phyloP scores from a whole-genome alignment of 1,140 invertebrate species.

The Philotrypesis tridentata region DNA sequence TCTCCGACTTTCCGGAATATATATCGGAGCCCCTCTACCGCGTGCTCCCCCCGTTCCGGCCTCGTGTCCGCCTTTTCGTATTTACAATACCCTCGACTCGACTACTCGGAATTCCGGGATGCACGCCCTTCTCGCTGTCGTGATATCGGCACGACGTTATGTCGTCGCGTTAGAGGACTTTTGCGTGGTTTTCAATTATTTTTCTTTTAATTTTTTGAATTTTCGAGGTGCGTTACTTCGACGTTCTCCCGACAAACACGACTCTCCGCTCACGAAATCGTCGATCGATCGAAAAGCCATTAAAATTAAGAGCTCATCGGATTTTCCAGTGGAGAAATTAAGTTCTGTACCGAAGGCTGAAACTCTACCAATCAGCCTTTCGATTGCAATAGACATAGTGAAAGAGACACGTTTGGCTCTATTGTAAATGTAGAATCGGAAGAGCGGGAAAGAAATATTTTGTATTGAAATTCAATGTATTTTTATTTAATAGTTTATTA shows the following conservation, averaged over 20 bases:
- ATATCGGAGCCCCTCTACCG: background rate
- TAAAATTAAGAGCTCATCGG: slow-evolving; percentile 3
- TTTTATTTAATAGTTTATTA: no score
- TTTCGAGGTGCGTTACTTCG: background rate
- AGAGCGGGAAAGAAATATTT: background rate
- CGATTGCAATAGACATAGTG: background rate
- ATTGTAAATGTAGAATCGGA: background rate
- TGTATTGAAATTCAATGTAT: no score
- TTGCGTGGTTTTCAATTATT: background rate
- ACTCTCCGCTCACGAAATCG: background rate
- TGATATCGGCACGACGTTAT: background rate
- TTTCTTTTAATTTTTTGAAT: background rate
- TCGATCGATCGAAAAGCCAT: background rate
- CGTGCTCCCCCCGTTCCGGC: background rate
- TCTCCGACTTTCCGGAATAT: slow-evolving; percentile 20
- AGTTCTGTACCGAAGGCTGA: background rate
- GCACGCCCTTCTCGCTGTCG: background rate
- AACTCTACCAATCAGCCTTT: background rate
- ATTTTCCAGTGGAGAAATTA: background rate
- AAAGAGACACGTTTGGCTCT: background rate
- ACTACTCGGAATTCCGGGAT: slow-evolving; percentile 14
- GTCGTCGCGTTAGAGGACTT: background rate
- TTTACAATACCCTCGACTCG: background rate
- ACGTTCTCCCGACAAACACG: background rate
- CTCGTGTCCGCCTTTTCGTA: background rate